Percentiles rank a stretch among this genome's conserved stretches.
Evolutionary conservation across 2,888 invertebrate species (phyloP).

Genomic region (Helicoverpa assulta): DNA sequence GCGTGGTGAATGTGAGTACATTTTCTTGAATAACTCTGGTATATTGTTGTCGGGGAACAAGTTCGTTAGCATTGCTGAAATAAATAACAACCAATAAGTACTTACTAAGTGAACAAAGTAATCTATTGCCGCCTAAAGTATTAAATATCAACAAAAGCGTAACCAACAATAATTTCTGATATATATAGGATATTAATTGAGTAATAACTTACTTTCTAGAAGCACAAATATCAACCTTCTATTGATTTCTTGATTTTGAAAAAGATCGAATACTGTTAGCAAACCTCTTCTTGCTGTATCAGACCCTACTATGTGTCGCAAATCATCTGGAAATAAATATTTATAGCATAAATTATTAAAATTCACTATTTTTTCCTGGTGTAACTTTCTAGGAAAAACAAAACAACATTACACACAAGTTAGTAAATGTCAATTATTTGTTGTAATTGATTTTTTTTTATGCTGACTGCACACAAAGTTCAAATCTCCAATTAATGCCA

Average conservation of each 20-base stretch:
- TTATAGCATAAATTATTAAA: background rate
- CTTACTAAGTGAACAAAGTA: background rate
- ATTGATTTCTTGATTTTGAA: conserved; percentile 96
- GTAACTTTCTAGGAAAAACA: too few species aligned
- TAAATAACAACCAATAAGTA: conserved; percentile 34
- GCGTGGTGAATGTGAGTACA: conserved; percentile 92
- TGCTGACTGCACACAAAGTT: too few species aligned
- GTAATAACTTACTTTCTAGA: conserved; percentile 92
- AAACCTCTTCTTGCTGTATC: conserved; percentile 96
- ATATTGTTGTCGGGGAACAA: conserved; percentile 95
- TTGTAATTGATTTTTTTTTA: too few species aligned
- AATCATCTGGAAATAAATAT: conserved; percentile 92
- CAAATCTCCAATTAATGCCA: too few species aligned
- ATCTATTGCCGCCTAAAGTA: too few species aligned
- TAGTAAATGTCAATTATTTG: too few species aligned
- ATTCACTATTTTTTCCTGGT: too few species aligned
- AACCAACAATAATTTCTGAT: too few species aligned
- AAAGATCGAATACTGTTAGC: conserved; percentile 95
- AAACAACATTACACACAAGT: too few species aligned
- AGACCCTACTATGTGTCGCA: conserved; percentile 96
- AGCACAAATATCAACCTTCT: conserved; percentile 95
- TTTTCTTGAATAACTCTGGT: conserved; percentile 92
- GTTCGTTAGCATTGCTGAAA: conserved; percentile 90
- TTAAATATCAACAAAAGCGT: too few species aligned
- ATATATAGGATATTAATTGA: too few species aligned